A percentile compares a stretch with the other conserved stretches of the same genome.
phyloP scores from a whole-genome alignment of 1,140 invertebrate species.

The Drosophila ficusphila region DNA sequence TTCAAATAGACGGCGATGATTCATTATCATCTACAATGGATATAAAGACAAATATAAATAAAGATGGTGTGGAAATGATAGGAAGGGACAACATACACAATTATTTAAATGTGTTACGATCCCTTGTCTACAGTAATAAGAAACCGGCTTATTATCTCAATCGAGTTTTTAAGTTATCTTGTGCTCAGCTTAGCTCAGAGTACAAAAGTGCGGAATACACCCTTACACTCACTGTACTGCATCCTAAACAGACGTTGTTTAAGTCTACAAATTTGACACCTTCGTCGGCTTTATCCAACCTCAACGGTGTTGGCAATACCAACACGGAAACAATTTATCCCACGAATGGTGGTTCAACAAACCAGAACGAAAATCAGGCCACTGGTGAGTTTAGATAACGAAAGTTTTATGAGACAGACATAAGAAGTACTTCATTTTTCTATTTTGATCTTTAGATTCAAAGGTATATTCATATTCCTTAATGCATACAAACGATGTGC shows the following conservation, averaged over 20 bases:
- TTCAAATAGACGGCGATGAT: slow-evolving; percentile 79
- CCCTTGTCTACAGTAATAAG: slow-evolving; percentile 96
- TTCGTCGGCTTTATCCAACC: slow-evolving; percentile 1
- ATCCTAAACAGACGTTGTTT: slow-evolving; percentile 87
- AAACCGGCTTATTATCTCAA: slow-evolving; percentile 97
- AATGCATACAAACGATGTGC: slow-evolving; percentile 73
- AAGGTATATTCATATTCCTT: slow-evolving; percentile 79
- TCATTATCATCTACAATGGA: slow-evolving; percentile 77
- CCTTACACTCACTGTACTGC: slow-evolving; percentile 89
- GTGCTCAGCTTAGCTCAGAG: slow-evolving; percentile 95
- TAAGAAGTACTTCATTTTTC: not conserved
- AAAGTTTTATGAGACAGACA: not conserved
- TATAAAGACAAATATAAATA: slow-evolving; percentile 84
- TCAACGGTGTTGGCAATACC: slow-evolving; percentile 28
- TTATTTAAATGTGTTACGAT: slow-evolving; percentile 91
- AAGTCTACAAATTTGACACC: slow-evolving; percentile 54
- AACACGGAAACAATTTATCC: slow-evolving; percentile 22
- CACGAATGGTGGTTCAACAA: slow-evolving; percentile 3
- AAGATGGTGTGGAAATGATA: slow-evolving; percentile 92
- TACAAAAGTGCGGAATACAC: slow-evolving; percentile 98
- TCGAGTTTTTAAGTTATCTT: slow-evolving; percentile 96
- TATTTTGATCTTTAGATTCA: slow-evolving; percentile 48
- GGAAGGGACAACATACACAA: slow-evolving; percentile 93
- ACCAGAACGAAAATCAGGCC: slow-evolving; percentile 22
- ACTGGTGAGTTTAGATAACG: slow-evolving; percentile 22